Evolutionary conservation across 2,113 vertebrate species (phyloP).

Genomic region (Lampris incognitus): DNA sequence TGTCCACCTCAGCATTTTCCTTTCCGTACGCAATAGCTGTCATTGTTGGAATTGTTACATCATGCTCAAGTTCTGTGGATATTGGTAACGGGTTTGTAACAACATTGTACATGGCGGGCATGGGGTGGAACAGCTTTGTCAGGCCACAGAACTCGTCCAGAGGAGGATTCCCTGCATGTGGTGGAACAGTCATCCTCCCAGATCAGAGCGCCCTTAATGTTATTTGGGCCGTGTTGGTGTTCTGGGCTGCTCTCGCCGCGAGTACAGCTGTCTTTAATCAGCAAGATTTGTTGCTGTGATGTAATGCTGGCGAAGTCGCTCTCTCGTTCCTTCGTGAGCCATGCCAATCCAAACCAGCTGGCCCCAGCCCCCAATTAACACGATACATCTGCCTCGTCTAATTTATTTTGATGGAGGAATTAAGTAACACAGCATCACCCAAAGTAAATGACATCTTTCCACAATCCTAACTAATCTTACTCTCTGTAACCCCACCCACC

Average conservation of each 20-base stretch:
- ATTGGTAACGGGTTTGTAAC: background rate
- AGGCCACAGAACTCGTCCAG: conserved; percentile 21
- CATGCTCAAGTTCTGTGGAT: background rate
- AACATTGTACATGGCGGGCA: conserved; percentile 6
- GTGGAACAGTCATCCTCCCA: conserved; percentile 12
- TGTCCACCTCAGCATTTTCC: background rate
- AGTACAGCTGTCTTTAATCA: conserved; percentile 58
- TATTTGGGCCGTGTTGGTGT: conserved; percentile 27
- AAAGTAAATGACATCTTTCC: conserved; percentile 20
- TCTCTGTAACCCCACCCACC: no score
- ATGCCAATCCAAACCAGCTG: conserved; percentile 62
- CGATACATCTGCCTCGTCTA: background rate
- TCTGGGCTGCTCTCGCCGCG: conserved; percentile 26
- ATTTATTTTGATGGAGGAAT: conserved; percentile 18
- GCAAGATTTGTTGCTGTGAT: conserved; percentile 49
- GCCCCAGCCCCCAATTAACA: conserved; percentile 36
- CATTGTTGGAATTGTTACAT: conserved; percentile 6
- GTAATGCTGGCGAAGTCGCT: conserved; percentile 39
- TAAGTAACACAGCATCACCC: conserved; percentile 18
- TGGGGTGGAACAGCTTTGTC: background rate
- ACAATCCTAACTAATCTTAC: background rate
- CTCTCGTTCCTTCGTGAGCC: background rate
- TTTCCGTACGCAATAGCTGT: conserved; percentile 6
- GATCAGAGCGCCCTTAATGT: conserved; percentile 45
- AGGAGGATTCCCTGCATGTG: conserved; percentile 30